Evolutionary conservation across 2,113 vertebrate genomes (phyloP).

Genomic region (Tupaia tana): DNA sequence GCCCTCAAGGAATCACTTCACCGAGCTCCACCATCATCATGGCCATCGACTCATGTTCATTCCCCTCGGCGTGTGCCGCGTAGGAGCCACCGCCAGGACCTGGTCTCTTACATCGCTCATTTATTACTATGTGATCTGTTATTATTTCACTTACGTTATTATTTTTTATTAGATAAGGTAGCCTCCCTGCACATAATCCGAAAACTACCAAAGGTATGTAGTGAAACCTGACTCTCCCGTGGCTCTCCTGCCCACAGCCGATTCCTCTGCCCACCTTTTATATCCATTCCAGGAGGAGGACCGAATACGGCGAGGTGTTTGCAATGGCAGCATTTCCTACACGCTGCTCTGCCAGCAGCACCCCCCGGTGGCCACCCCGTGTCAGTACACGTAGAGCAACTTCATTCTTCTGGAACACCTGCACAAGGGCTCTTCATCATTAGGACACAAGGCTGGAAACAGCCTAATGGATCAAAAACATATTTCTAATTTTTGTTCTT

Average conservation of each 20-base stretch:
- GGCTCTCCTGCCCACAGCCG: background rate
- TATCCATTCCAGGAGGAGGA: background rate
- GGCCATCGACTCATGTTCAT: background rate
- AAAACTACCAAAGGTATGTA: background rate
- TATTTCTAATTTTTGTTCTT: background rate
- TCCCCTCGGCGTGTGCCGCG: background rate
- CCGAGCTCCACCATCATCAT: background rate
- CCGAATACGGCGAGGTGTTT: background rate
- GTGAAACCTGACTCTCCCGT: background rate
- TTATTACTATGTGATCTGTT: background rate
- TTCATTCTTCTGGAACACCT: background rate
- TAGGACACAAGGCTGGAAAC: background rate
- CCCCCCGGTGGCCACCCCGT: background rate
- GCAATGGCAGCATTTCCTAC: background rate
- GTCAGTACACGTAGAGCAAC: background rate
- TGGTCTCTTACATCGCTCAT: background rate
- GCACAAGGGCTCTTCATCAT: background rate
- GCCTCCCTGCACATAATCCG: background rate
- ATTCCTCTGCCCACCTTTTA: background rate
- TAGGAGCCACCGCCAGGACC: accelerated
- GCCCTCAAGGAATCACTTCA: background rate
- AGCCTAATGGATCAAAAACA: background rate
- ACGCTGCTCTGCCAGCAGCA: background rate
- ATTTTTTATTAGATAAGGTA: background rate
- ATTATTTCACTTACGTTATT: background rate